Conservation (phyloP, 2,113 vertebrate genomes). For the Campylomormyrus tamandua region DNA sequence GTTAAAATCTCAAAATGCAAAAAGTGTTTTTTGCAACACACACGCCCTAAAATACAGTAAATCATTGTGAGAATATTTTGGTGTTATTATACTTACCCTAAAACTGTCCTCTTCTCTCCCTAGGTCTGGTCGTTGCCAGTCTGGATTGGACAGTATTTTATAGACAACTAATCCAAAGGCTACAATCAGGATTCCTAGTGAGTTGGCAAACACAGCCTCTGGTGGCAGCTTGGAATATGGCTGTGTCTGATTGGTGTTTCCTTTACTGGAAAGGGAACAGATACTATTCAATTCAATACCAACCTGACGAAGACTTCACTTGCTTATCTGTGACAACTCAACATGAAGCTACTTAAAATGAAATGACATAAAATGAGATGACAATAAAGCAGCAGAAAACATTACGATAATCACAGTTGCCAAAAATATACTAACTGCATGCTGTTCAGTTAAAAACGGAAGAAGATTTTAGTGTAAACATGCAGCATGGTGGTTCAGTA, state of each 20-base stretch:
- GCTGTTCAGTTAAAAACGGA: background rate
- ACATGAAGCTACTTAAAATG: background rate
- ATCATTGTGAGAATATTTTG: background rate
- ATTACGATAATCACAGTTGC: background rate
- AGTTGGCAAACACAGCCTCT: conserved; percentile 75
- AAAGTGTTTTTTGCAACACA: background rate
- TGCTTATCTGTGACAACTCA: background rate
- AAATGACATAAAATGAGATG: background rate
- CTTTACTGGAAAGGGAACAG: conserved; percentile 49
- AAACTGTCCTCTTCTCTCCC: conserved; percentile 50
- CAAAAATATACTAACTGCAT: background rate
- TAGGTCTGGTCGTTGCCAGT: conserved; percentile 72
- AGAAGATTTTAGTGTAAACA: background rate
- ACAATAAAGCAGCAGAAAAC: background rate
- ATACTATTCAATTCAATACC: background rate
- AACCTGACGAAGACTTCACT: background rate
- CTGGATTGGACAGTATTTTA: conserved; percentile 63
- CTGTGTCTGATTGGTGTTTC: conserved; percentile 32
- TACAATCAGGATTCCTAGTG: conserved; percentile 69
- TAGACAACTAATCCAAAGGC: conserved; percentile 71
- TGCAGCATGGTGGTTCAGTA: background rate
- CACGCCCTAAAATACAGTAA: background rate
- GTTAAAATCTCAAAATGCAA: background rate
- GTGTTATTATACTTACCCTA: conserved; percentile 42
- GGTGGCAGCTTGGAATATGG: conserved; percentile 64